A percentile compares a stretch with the other conserved stretches of the same genome.
Evolutionary conservation across 2,797 vertebrate genomes (phyloP).

Genomic region (Anas flavirostris): DNA sequence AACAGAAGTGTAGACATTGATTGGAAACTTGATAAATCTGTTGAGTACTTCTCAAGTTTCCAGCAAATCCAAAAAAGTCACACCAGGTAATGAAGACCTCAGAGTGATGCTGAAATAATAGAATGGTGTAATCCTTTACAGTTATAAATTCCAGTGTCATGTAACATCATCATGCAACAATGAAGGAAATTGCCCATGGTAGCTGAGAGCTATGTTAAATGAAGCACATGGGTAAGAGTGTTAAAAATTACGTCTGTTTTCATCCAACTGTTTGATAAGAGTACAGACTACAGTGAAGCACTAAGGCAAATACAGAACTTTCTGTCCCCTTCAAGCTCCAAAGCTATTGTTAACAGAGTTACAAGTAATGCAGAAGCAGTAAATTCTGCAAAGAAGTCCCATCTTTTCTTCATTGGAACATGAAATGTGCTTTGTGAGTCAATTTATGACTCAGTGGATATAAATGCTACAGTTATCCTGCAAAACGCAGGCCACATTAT

Average conservation of each 20-base stretch:
- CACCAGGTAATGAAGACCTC: accelerated
- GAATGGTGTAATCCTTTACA: neutral
- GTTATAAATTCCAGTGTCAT: neutral
- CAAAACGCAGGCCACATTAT: accelerated
- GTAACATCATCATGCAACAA: neutral
- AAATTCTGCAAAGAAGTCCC: neutral
- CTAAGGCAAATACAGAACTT: accelerated
- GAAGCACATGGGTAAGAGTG: neutral
- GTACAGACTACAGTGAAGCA: neutral
- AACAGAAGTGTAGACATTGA: accelerated
- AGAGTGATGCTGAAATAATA: accelerated
- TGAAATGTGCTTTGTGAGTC: neutral
- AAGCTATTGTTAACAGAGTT: neutral
- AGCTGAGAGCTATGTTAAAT: neutral
- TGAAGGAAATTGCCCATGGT: neutral
- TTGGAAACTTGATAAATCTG: neutral
- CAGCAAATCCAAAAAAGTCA: neutral
- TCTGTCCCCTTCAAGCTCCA: neutral
- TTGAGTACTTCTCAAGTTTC: neutral
- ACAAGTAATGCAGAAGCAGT: neutral
- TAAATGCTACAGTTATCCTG: neutral
- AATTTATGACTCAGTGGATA: neutral
- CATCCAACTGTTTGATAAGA: neutral
- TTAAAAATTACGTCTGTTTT: neutral
- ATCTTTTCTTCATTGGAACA: neutral